Evolutionary conservation across 92 coral and sea anemone genomes (phyloP).

Genomic region (Pocillopora grandis): DNA sequence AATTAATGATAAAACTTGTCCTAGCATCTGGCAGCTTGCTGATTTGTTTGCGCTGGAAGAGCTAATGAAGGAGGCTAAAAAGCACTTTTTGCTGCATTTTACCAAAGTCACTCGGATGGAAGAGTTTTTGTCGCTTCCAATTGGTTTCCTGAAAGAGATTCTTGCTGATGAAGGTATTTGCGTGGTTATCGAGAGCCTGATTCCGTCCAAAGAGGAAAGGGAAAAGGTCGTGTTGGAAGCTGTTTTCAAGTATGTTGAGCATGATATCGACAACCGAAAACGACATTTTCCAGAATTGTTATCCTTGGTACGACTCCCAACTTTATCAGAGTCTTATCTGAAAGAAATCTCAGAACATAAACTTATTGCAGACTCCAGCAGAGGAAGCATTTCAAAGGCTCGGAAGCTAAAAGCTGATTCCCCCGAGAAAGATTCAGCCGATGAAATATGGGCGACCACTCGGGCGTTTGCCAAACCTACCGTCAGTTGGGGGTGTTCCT

Average conservation of each 20-base stretch:
- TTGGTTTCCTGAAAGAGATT: slow-evolving; percentile 49
- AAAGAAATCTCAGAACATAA: slow-evolving; percentile 23
- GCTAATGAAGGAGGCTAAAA: slow-evolving; percentile 46
- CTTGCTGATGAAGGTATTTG: slow-evolving; percentile 56
- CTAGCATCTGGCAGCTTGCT: slow-evolving; percentile 64
- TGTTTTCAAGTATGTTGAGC: slow-evolving; percentile 58
- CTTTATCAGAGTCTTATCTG: slow-evolving; percentile 51
- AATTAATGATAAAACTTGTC: slow-evolving; percentile 49
- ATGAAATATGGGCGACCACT: slow-evolving; percentile 48
- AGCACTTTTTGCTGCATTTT: slow-evolving; percentile 56
- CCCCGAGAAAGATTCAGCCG: neutral
- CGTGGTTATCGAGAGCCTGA: slow-evolving; percentile 54
- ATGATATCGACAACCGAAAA: slow-evolving; percentile 44
- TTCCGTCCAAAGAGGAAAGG: slow-evolving; percentile 58
- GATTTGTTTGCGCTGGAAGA: slow-evolving; percentile 57
- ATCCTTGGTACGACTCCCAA: slow-evolving; percentile 56
- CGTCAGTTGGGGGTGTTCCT: slow-evolving; percentile 49
- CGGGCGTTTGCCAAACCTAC: slow-evolving; percentile 60
- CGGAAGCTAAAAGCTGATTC: neutral
- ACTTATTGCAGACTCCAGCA: neutral
- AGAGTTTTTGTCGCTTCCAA: slow-evolving; percentile 58
- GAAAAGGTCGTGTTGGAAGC: slow-evolving; percentile 70
- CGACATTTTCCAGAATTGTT: slow-evolving; percentile 51
- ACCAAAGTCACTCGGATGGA: slow-evolving; percentile 54
- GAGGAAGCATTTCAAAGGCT: neutral